Conservation (phyloP, 2,113 vertebrate species). For the Lonchura striata region DNA sequence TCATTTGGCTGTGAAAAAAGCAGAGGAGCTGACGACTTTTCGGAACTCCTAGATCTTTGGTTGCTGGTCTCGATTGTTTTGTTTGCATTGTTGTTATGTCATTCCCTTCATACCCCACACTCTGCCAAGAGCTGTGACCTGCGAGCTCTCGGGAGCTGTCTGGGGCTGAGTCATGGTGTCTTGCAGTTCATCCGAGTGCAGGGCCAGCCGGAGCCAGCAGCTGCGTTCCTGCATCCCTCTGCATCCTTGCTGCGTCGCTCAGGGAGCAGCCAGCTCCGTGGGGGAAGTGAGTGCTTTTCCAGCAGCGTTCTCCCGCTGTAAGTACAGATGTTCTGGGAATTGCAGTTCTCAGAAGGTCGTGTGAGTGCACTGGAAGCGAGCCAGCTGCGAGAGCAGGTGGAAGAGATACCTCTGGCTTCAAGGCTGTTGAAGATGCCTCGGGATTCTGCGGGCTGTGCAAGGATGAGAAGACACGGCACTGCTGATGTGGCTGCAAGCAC, state of each 20-base stretch:
- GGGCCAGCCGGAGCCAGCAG: background rate
- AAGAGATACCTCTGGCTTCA: background rate
- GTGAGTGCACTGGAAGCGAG: background rate
- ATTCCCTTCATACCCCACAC: background rate
- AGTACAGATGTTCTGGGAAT: background rate
- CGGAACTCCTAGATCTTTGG: background rate
- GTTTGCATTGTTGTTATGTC: conserved; percentile 26
- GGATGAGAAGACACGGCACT: background rate
- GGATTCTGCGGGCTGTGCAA: background rate
- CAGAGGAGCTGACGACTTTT: background rate
- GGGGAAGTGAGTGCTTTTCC: background rate
- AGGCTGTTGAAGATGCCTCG: background rate
- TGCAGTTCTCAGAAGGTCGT: background rate
- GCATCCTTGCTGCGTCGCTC: background rate
- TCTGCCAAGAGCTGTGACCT: background rate
- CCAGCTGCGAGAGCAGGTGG: background rate
- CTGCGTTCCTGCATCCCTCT: background rate
- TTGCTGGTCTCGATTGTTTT: background rate
- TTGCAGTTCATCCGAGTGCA: conserved; percentile 22
- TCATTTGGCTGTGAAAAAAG: background rate
- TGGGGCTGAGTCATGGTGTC: conserved; percentile 47
- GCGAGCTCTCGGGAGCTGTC: background rate
- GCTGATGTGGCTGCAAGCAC: background rate
- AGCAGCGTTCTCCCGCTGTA: background rate
- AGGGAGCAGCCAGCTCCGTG: background rate